These are phyloP conservation scores for Rhagologus leucostigma DNA, from an alignment of 2,113 vertebrate species.

Conservation along the genomic window DNA sequence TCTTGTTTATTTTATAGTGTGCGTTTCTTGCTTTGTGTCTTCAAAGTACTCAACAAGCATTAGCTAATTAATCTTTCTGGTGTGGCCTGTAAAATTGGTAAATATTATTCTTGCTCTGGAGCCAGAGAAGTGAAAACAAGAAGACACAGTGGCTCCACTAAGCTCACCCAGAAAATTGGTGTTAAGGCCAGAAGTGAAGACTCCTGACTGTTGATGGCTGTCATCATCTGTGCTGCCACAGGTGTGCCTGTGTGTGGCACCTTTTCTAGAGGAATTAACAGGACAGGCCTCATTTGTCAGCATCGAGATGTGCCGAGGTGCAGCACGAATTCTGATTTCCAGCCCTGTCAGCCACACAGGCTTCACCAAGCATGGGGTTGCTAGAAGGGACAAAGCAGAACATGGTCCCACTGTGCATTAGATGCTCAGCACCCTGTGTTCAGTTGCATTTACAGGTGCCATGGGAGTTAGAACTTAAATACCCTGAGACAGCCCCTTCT, in stretches of 20 bases:
- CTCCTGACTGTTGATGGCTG: background rate
- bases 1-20: background rate
- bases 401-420: background rate
- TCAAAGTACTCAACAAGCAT: background rate
- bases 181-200: background rate
- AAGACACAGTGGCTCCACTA: background rate
- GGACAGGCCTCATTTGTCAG: background rate
- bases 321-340: background rate
- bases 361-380: background rate
- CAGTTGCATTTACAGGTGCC: background rate
- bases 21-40: background rate
- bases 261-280: background rate
- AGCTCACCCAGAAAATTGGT: background rate
- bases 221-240: background rate
- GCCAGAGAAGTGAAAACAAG: background rate
- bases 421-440: background rate
- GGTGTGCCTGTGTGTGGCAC: background rate
- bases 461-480: background rate
- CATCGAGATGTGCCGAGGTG: background rate
- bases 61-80: background rate
- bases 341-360: background rate
- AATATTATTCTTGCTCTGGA: slow-evolving; percentile 7
- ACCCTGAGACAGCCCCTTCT: background rate
- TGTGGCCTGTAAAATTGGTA: background rate
- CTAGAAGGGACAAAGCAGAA: background rate